A percentile compares a stretch with the other conserved stretches of the same genome.
Conservation (phyloP, 1,140 invertebrate genomes). For the Stenopsyche tienmushanensis region DNA sequence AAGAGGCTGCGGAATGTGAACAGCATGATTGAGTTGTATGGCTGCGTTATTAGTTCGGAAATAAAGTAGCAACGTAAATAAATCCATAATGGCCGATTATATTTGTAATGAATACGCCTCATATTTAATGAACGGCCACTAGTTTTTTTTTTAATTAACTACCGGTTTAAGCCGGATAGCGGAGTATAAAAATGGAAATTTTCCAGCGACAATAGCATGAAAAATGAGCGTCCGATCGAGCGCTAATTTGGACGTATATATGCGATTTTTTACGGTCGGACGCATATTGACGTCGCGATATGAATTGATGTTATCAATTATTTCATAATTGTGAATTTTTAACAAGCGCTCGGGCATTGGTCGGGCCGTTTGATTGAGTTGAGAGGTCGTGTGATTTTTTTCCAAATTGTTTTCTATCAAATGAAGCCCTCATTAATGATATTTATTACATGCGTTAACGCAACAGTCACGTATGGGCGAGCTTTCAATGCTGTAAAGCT, state of each 20-base stretch:
- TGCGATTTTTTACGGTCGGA: too few species aligned
- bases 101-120: conserved; percentile 32
- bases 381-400: too few species aligned
- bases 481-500: too few species aligned
- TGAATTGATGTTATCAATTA: not conserved
- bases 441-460: too few species aligned
- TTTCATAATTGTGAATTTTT: too few species aligned
- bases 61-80: conserved; percentile 35
- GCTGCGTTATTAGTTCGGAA: conserved; percentile 24
- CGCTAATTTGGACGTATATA: too few species aligned
- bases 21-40: conserved; percentile 12
- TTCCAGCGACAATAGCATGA: not conserved
- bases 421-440: too few species aligned
- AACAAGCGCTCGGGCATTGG: too few species aligned
- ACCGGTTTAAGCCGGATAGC: conserved; percentile 6
- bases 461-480: too few species aligned
- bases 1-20: not conserved
- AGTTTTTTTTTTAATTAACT: conserved; percentile 11
- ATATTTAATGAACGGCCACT: conserved; percentile 8
- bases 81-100: conserved; percentile 34
- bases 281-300: not conserved
- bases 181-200: not conserved
- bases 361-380: not conserved
- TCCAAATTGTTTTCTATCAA: too few species aligned
- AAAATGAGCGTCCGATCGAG: not conserved